Evolutionary conservation across 2,888 invertebrate genomes (phyloP), one percentile per base, ranked within the genome.

Genomic region (Nesidiocoris tenuis): DNA sequence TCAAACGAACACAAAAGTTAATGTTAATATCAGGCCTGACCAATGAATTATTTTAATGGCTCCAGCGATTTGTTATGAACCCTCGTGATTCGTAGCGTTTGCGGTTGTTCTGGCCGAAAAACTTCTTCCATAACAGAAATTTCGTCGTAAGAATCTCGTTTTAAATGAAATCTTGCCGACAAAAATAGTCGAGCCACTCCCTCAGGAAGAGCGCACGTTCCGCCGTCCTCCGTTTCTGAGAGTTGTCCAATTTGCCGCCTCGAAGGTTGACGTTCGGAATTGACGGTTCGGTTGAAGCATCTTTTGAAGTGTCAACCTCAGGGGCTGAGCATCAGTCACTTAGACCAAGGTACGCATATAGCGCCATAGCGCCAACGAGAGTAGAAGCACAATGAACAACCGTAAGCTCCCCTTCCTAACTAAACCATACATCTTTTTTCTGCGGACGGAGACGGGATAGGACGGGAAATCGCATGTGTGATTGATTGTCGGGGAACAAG

Each of bases 251-350:
- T 72, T 72, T 72, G 72, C 61, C 72, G 72, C 72, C 72, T 17
- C 55, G 61, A 61, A 39, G 72, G 72, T 61, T 72, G 57, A 56
- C 23, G 61, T 61, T 23, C 23, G 63, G 21, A 72, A 72, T 72
- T 72, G 72, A 72, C 72, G 72, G 61, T 63, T 61, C 61, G 72
- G 61, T 61, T 61, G 54, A 72, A 72, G 72, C 61, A 18, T 61
- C 72, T 72, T 72, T 72, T 72, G 72, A 72, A 72, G 72, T 72
- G 72, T 72, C 72, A 72, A 61, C 9, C 63, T 56, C 72, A 72
- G 72, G 63, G 63, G 54, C 22, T 61, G 72, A 61, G 72, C 72
- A 72, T 72, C 72, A 72, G 72, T 72, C 72, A 72, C 72, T 72
- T 72, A 72, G 72, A 72, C 21, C 61, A 19, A 18, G 72, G 63